Percentiles rank a stretch among this genome's conserved stretches.
Evolutionary conservation across 2,113 vertebrate species (phyloP).

Genomic region (Zosterops japonicus): DNA sequence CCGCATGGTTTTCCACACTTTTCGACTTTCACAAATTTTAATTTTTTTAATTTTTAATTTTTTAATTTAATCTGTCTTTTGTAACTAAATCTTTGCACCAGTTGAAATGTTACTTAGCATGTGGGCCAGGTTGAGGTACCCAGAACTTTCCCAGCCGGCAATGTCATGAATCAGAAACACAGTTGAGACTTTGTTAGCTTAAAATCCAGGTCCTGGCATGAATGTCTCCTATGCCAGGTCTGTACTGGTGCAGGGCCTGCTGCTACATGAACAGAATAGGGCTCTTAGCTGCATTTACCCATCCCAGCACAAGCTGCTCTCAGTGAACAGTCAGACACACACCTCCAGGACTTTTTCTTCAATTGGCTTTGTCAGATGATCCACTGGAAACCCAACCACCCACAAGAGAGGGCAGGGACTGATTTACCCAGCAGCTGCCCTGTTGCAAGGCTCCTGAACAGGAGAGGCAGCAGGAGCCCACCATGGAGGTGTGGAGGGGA

Average conservation of each 20-base stretch:
- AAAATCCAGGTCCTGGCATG: not conserved
- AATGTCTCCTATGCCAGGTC: not conserved
- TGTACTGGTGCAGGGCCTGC: not conserved
- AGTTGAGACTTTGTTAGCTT: not conserved
- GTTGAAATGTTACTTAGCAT: not conserved
- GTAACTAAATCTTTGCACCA: not conserved
- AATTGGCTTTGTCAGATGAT: not conserved
- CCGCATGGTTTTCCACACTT: not conserved
- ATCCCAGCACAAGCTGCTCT: not conserved
- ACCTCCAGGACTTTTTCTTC: not conserved
- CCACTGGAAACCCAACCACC: not conserved
- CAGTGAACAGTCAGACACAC: not conserved
- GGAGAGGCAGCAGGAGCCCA: not conserved
- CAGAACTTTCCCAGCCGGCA: not conserved
- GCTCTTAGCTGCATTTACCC: not conserved
- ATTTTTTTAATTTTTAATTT: not conserved
- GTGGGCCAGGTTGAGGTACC: not conserved
- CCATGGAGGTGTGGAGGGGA: rapidly evolving
- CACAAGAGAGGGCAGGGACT: not conserved
- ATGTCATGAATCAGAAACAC: not conserved
- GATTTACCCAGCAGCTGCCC: not conserved
- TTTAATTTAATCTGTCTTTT: not conserved
- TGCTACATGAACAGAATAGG: not conserved
- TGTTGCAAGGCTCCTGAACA: not conserved
- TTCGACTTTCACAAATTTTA: not conserved